These are phyloP conservation scores for Sitobion miscanthi DNA, from an alignment of 1,140 invertebrate species.

Conservation along the genomic window DNA sequence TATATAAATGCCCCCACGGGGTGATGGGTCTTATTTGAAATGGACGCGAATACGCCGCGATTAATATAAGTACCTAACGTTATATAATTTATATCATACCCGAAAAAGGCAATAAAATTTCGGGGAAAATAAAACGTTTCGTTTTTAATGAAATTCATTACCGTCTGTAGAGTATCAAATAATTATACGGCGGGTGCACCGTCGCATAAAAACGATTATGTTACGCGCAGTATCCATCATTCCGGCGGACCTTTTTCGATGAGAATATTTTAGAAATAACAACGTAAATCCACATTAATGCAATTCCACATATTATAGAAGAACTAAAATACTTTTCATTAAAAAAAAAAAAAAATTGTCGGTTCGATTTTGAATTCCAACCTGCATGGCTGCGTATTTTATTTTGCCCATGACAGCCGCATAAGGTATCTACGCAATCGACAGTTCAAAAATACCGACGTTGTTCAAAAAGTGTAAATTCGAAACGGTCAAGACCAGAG, in stretches of 20 bases:
- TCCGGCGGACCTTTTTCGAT: not conserved
- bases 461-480: too few relatives aligned
- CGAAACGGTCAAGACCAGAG: too few relatives aligned
- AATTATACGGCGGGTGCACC: not conserved
- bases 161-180: not conserved
- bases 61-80: not conserved
- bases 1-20: too few relatives aligned
- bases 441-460: too few relatives aligned
- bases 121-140: not conserved
- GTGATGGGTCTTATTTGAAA: too few relatives aligned
- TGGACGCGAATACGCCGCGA: too few relatives aligned
- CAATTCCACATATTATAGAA: not conserved
- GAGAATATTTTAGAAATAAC: not conserved
- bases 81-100: not conserved
- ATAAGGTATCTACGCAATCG: too few relatives aligned
- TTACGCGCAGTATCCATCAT: not conserved
- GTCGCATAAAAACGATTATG: too few relatives aligned
- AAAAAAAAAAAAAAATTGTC: not conserved
- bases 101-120: not conserved
- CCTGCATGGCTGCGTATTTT: too few relatives aligned
- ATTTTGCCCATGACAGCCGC: too few relatives aligned
- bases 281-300: not conserved
- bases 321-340: not conserved
- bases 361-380: not conserved
- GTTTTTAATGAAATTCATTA: not conserved